phyloP scores from a whole-genome alignment of 23 tunicate species.

The Oikopleura dioica region DNA sequence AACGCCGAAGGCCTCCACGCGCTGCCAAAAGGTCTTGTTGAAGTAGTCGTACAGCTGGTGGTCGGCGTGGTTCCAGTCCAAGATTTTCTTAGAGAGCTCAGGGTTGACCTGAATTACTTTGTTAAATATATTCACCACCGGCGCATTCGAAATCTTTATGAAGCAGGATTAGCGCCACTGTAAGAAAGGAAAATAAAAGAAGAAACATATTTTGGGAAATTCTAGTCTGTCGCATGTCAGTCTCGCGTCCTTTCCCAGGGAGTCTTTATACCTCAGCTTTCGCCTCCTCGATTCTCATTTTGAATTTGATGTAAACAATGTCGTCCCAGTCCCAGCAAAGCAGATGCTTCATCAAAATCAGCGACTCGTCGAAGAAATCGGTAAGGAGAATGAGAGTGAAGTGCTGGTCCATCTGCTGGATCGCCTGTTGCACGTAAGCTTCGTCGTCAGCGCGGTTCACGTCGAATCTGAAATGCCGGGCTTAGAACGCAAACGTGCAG shows the following conservation, averaged over 20 bases:
- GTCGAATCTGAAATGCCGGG: slow-evolving; percentile 50
- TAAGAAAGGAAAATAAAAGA: background rate
- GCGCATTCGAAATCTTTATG: background rate
- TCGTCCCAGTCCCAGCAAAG: slow-evolving; percentile 99
- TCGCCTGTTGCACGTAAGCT: slow-evolving; percentile 36
- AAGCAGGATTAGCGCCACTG: too few relatives aligned
- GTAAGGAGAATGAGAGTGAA: slow-evolving; percentile 67
- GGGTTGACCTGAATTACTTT: slow-evolving; percentile 32
- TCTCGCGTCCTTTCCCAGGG: too few relatives aligned
- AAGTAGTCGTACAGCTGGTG: slow-evolving; percentile 44
- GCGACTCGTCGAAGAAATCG: slow-evolving; percentile 82
- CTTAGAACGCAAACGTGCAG: too few relatives aligned
- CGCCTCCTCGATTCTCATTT: slow-evolving; percentile 91
- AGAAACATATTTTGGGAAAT: too few relatives aligned
- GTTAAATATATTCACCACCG: too few relatives aligned
- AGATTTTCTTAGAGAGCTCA: slow-evolving; percentile 39
- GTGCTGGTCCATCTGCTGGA: slow-evolving; percentile 53
- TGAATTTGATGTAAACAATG: slow-evolving; percentile 85
- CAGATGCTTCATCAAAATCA: slow-evolving; percentile 79
- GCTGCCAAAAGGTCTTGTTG: slow-evolving; percentile 69
- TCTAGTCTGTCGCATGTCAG: too few relatives aligned
- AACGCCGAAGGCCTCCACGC: slow-evolving; percentile 40
- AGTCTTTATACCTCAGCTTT: slow-evolving; percentile 56
- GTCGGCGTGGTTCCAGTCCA: slow-evolving; percentile 81
- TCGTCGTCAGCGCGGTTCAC: slow-evolving; percentile 49